Base-by-base conservation (phyloP, 2,888 invertebrate genomes). In the Lithodes maja region DNA sequence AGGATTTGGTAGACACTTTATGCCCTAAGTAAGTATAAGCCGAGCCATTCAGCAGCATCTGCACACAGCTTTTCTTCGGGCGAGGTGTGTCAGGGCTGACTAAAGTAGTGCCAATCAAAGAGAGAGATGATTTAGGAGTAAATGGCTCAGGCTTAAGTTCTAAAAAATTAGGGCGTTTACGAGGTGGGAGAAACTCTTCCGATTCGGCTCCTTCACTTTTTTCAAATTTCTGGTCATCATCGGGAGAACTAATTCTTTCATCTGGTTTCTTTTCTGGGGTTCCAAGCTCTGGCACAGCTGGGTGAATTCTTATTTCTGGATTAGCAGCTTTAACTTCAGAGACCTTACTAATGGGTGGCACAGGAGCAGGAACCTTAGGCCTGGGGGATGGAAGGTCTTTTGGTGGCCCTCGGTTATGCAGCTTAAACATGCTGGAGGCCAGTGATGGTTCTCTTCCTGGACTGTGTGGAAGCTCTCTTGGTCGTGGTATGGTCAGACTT, bases 71-170 rank as follows among this genome's bases (percentile, higher is more conserved):
- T 74, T 92, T 92, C 61, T 85, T 87, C 2, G 92, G 91, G n/a
- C 92, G 85, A 50, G 92, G 92, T 3, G 92, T 92, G 68, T 92
- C 92, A 54, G 92, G 92, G 55, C 92, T 92, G 3, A 90, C 90
- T 75, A 91, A 55, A 5, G 89, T 90, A 9, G 90, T 88, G 68
- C 91, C 91, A 61, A 91, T 91, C 79, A 90, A 84, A 33, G 89
- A 71, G 50, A 88, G 78, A 9, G 91, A 90, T 3, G 90, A 90
- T 55, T 91, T 91, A 49, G 81, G 81, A 50, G 54, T 79, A 80
- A 87, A 90, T 17, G 88, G 87, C 50, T 91, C 89, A 2, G 91
- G 91, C 85, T 91, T 91, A 9, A 91, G 54, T 17, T 84, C 84
- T 53, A 91, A 81, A 61, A 88, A 86, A 79, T 91, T 83, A 52